Percentiles rank a stretch among this genome's conserved stretches.
phyloP scores from a whole-genome alignment of 2,113 vertebrate species.

The Boulengeromyrus knoepffleri region DNA sequence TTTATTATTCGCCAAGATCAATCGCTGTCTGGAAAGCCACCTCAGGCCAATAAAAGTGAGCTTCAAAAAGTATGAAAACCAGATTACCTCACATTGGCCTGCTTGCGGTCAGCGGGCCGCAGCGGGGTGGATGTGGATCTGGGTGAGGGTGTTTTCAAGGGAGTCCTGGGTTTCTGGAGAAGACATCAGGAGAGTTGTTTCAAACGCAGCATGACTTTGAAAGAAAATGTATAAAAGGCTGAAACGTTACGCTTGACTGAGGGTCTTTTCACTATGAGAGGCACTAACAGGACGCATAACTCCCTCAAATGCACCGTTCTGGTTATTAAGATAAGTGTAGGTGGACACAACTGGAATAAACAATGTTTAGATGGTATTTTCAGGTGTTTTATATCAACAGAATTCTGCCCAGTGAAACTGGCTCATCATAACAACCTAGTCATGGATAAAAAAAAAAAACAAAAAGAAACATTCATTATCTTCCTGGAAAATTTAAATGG shows the following conservation, averaged over 20 bases:
- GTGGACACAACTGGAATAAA: background rate
- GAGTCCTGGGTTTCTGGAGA: constrained; percentile 65
- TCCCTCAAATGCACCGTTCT: background rate
- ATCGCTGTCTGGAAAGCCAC: too few species aligned
- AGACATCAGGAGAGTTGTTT: background rate
- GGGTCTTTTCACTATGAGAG: background rate
- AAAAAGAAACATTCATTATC: background rate
- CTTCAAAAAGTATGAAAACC: background rate
- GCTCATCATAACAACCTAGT: background rate
- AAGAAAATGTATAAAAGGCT: background rate
- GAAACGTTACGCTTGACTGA: background rate
- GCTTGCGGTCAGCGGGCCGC: constrained; percentile 56
- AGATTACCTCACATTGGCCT: constrained; percentile 60
- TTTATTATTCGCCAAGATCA: too few species aligned
- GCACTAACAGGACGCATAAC: background rate
- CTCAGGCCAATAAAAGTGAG: background rate
- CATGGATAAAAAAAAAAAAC: background rate
- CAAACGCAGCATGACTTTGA: background rate
- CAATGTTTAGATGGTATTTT: background rate
- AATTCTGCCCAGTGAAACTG: background rate
- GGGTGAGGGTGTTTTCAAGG: constrained; percentile 44
- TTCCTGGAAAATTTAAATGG: background rate
- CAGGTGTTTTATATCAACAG: background rate
- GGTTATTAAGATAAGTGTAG: background rate
- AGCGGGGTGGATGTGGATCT: constrained; percentile 57